Percentiles rank a stretch among this genome's conserved stretches.
These are phyloP conservation scores for Luehdorfia chinensis DNA, from an alignment of 1,140 invertebrate species.

Conservation along the genomic window DNA sequence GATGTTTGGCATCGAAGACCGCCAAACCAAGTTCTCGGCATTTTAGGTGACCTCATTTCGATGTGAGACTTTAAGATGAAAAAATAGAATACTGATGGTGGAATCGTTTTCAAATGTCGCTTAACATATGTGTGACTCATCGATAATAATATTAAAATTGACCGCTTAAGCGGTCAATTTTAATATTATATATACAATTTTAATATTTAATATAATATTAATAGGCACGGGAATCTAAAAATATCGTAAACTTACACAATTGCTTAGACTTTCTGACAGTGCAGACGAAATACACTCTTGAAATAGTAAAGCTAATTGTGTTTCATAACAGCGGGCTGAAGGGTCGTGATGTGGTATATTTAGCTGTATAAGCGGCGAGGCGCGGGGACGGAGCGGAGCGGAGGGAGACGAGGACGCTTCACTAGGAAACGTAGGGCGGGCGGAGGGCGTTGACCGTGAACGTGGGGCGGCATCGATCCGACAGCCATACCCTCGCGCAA, in stretches of 20 bases:
- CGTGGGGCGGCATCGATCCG: conserved; percentile 70
- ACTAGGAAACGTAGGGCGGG: conserved; percentile 74
- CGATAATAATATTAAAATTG: no score
- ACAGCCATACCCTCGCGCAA: conserved; percentile 73
- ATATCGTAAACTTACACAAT: conserved; percentile 20
- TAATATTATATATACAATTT: no score
- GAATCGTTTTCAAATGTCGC: no score
- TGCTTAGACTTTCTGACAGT: conserved; percentile 33
- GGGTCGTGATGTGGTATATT: conserved; percentile 64
- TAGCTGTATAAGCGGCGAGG: conserved; percentile 40
- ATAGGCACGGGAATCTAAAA: no score
- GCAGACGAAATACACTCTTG: conserved; percentile 47
- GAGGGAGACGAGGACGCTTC: conserved; percentile 26
- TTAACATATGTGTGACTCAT: no score
- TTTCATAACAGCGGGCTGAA: conserved; percentile 65
- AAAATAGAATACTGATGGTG: no score
- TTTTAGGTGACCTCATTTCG: no score
- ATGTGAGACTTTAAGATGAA: no score
- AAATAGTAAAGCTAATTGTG: conserved; percentile 72
- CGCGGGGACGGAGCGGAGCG: conserved; percentile 21
- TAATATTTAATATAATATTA: no score
- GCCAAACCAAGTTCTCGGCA: no score
- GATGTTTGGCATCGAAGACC: no score
- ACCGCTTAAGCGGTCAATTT: no score
- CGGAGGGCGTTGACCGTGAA: conserved; percentile 76